Evolutionary conservation across 1,140 invertebrate genomes (phyloP), one percentile per base, ranked within the genome.

Genomic region (Heliconius hermathena): DNA sequence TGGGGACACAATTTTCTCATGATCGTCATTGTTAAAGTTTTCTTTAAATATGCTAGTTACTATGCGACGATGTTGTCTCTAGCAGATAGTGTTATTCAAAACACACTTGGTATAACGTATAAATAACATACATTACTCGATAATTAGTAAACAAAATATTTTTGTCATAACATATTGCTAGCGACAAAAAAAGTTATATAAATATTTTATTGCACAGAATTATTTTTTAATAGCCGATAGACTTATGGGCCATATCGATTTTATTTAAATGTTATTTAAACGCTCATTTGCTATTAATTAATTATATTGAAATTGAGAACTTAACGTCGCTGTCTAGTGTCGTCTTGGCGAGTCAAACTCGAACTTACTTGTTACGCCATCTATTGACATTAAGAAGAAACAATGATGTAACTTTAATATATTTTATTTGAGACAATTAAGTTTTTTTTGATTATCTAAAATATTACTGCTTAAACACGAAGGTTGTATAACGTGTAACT

Each of bases 1-100:
- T 77, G 52, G 36, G 76, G 29, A 29, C 76, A 78, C 38, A 57
- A 41, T 78, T 78, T 78, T 78, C 76, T 78, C 76, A 78, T 78
- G 49, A 78, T 78, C 46, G 22, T 29, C 60, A 66, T 66, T 66
- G 60, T 66, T 66, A 66, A 57, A 22, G 60, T 73, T 73, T 73
- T 49, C 72, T 36, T 73, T 73, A 73, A 73, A 49, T 29, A 6
- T 73, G 38, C 5, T 66, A 16, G 26, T 22, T 16, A 26, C 26
- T 26, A 66, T 2, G 22, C 60, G 3, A 66, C 60, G 26, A 66
- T 66, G 26, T 66, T 66, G 60, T 66, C 22, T 13, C 3, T 66
- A 29, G 4, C 60, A 66, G 3, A 5, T 66, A 66, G 9, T 66
- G 60, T 66, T 29, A 66, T 66, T n/a, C 60, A 66, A 66, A 66